Conservation (phyloP, 1,140 invertebrate species). For the Drosophila setifemur region DNA sequence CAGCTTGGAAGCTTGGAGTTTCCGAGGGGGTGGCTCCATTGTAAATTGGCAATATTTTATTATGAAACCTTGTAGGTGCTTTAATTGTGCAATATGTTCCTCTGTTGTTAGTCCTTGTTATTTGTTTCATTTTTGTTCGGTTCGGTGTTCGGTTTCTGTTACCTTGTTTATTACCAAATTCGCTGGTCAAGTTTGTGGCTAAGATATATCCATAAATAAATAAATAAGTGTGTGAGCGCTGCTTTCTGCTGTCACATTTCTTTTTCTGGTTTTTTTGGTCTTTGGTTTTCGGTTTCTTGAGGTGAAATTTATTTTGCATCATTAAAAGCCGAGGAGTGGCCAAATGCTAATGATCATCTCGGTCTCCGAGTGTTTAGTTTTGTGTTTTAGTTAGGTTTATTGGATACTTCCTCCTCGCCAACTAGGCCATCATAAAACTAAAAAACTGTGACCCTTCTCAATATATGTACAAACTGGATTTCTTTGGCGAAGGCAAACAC, state of each 20-base stretch:
- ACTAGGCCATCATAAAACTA: slow-evolving; percentile 18
- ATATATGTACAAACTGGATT: slow-evolving; percentile 60
- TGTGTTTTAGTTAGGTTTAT: slow-evolving; percentile 14
- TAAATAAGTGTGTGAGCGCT: slow-evolving; percentile 2
- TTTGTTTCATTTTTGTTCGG: not conserved
- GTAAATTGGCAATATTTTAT: slow-evolving; percentile 73
- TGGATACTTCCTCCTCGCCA: slow-evolving; percentile 38
- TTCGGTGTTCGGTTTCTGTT: slow-evolving; percentile 9
- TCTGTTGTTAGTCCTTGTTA: slow-evolving; percentile 9
- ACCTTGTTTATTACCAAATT: slow-evolving; percentile 47
- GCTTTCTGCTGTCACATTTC: slow-evolving; percentile 75
- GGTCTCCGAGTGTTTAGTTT: not conserved
- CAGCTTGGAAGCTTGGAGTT: not conserved
- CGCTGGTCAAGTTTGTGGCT: slow-evolving; percentile 35
- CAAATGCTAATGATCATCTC: slow-evolving; percentile 33
- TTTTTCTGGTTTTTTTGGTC: slow-evolving; percentile 31
- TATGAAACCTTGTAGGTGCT: slow-evolving; percentile 57
- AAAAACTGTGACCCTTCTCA: slow-evolving; percentile 42
- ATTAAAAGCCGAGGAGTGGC: slow-evolving; percentile 55
- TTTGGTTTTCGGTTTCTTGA: slow-evolving; percentile 57
- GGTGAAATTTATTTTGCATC: slow-evolving; percentile 64
- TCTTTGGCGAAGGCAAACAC: slow-evolving; percentile 59
- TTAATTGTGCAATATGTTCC: slow-evolving; percentile 60
- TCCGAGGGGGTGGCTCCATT: slow-evolving; percentile 23
- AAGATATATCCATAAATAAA: slow-evolving; percentile 23